phyloP scores from a whole-genome alignment of 2,797 vertebrate genomes.

The Microtus californicus region DNA sequence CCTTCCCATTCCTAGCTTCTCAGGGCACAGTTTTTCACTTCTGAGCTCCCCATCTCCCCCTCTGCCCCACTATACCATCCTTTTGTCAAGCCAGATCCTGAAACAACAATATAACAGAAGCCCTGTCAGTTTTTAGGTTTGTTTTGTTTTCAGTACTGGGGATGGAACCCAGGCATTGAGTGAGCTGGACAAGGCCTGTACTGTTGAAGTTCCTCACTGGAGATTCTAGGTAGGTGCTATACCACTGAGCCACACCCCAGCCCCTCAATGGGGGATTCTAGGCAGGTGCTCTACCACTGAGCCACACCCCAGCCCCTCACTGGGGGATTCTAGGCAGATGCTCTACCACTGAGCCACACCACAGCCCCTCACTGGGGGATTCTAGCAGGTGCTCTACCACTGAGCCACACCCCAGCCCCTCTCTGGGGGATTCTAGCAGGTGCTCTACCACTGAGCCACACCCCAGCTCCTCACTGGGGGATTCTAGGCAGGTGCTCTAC shows the following conservation, averaged over 20 bases:
- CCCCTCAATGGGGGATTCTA: not conserved
- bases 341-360: no score
- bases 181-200: not conserved
- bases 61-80: not conserved
- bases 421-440: no score
- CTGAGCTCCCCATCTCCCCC: not conserved
- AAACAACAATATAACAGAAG: not conserved
- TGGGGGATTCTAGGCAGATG: no score
- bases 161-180: not conserved
- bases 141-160: not conserved
- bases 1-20: not conserved
- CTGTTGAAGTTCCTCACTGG: not conserved
- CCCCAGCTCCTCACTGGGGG: no score
- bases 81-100: not conserved
- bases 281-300: not conserved
- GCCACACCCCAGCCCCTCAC: not conserved
- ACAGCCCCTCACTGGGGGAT: no score
- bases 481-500: no score
- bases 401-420: no score
- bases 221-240: not conserved
- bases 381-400: no score
- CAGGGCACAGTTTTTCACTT: not conserved
- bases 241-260: not conserved
- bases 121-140: not conserved
- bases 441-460: no score